phyloP scores from a whole-genome alignment of 2,888 invertebrate species.

The Arge pagana region DNA sequence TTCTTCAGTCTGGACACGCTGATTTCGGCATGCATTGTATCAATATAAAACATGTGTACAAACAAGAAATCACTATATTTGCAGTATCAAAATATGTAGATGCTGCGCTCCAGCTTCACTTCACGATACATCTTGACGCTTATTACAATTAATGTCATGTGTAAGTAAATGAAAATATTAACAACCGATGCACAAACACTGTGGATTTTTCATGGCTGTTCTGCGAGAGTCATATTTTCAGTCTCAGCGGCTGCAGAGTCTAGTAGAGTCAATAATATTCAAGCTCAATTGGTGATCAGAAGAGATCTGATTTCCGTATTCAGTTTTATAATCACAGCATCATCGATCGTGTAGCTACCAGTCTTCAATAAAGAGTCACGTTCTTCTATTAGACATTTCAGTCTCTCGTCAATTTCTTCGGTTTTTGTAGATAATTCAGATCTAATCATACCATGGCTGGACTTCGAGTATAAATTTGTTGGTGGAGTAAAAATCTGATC shows the following conservation, averaged over 20 bases:
- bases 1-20: too few species aligned
- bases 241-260: neutral
- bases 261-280: conserved; percentile 18
- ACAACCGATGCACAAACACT: neutral
- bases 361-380: conserved; percentile 60
- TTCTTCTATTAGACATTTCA: conserved; percentile 60
- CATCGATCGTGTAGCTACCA: conserved; percentile 59
- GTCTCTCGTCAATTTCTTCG: conserved; percentile 57
- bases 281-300: conserved; percentile 55
- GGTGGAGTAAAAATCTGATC: conserved; percentile 32
- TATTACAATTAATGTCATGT: neutral
- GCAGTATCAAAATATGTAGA: conserved; percentile 17
- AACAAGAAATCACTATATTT: conserved; percentile 13
- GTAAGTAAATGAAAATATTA: neutral
- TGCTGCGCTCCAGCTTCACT: neutral
- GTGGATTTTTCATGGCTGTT: neutral
- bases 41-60: too few species aligned
- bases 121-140: too few species aligned
- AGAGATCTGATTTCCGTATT: conserved; percentile 62
- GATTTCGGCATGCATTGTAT: too few species aligned
- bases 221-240: neutral
- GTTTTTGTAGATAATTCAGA: conserved; percentile 40
- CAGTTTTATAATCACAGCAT: conserved; percentile 59
- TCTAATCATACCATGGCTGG: conserved; percentile 29
- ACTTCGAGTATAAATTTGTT: conserved; percentile 31